Base-by-base conservation (phyloP, 2,888 invertebrate species). In the Coenonympha arcania region DNA sequence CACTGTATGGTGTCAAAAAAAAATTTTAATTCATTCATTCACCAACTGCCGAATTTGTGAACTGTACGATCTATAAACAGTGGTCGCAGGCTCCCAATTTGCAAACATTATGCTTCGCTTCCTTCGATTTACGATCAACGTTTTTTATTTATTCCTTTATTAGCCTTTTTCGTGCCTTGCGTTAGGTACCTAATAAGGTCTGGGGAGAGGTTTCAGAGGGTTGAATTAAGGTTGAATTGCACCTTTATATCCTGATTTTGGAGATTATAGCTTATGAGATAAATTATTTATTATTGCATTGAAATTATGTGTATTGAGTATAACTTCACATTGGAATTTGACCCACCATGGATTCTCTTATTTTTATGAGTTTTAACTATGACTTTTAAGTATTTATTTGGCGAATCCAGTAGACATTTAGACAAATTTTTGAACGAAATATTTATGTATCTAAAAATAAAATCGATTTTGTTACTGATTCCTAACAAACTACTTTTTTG, bases 41-140 rank as follows among this genome's bases (percentile, higher is more conserved):
- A n/a, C n/a, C n/a, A n/a, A n/a, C n/a, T n/a, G 11, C 3, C 11
- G 9, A 8, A 9, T n/a, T 13, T 4, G 15, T 13, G 18, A 30
- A 30, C 30, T 30, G 28, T 28, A 30, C 2, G 19, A 6, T 4
- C 4, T 5, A 22, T 33, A 39, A 60, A 13, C 61, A 31, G 20
- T 31, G 41, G 49, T 47, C 48, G 49, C 51, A 44, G 33, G 54
- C 58, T 65, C 63, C 66, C 67, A 76, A 79, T 76, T 79, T 77
- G 71, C 71, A 70, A 76, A 67, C 67, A 72, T 73, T 71, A 75
- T 73, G 65, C 61, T 34, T 33, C 31, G 40, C 49, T 47, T 55
- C 54, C 48, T 46, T 42, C 41, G 54, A 56, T 54, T 56, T 54
- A 52, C 48, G 54, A 52, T 39, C 54, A 15, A 48, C 40, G 22